Base-by-base conservation (phyloP, 2,113 vertebrate species). In the Benitochromis conjunctus region DNA sequence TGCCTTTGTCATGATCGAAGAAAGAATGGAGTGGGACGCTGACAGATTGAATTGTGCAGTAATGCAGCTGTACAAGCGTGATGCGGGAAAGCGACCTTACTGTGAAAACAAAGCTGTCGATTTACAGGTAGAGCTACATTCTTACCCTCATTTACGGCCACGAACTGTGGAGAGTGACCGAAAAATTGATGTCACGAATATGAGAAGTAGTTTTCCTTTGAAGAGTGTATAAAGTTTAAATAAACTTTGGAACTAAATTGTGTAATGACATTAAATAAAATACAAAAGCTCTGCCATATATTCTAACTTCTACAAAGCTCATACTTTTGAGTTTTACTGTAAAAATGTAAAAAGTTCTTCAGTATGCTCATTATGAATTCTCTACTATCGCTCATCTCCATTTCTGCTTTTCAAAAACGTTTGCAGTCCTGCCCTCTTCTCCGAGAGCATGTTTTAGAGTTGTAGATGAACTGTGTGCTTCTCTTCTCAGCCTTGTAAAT, bases 401-500 rank as follows among this genome's bases (percentile, higher is more conserved):
- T 76, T 76, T 21, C 29, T 60, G 86, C 48, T 4, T 89, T 82
- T 86, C 78, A 56, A 51, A 88, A 85, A 78, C 19, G 24, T 76
- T 29, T 69, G 38, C 11, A 34, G 54, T 24, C 43, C 9, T 36
- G 18, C 77, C 56, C 46, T 43, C n/a, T 13, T 78, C 82, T 56
- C 7, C 4, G 71, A 53, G 4, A 53, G 46, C 13, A 31, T 48
- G 71, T 76, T 76, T 51, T 76, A 76, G 46, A 76, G 46, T 76
- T n/a, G 41, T 16, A 85, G 78, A 88, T 89, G 90, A 93, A 91
- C 90, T 79, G 31, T 69, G 51, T 53, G 38, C 86, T 89, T 69
- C 78, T 77, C 81, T 77, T 19, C 87, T 86, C 87, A 74, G 90
- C 77, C 91, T 90, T 89, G 93, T 94, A 94, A 93, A 95, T 95